Base-by-base conservation (phyloP, 2,797 vertebrate genomes). In the Hylomyscus alleni region DNA sequence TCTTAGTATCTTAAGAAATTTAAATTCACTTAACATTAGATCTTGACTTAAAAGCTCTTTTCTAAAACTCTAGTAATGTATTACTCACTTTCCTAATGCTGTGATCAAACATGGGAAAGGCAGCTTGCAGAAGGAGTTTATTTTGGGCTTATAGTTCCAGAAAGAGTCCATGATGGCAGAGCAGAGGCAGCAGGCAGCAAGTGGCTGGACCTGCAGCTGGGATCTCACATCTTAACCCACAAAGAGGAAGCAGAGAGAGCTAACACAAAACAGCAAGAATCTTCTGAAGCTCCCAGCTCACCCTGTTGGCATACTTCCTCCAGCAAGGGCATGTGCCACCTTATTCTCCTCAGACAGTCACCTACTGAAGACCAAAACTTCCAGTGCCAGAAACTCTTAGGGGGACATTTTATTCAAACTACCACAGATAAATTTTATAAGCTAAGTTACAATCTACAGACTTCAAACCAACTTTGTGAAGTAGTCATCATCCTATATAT, bases 21-120 rank as follows among this genome's bases (percentile, higher is more conserved):
- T 93, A 93, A 96, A 86, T 85, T 89, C 24, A 95, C 72, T 93
- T 89, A 94, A 54, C 77, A 72, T 62, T 89, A 90, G 14, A 86
- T 89, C 56, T 94, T 90, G 13, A 50, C 95, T 92, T 95, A 89
- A 81, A 91, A 94, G 58, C 37, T 37, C 50, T 90, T 91, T 91
- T 73, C 56, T 58, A 78, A 87, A 50, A 37, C n/a, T 91, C 24
- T 80, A 83, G 7, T 72, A 69, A 20, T 22, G 9, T 19, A 62
- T 65, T 44, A 22, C 54, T 40, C 37, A 40, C 26, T 50, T 19
- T 85, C 34, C 40, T 50, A 22, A 19, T 65, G 82, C 60, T 22
- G 40, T 69, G 12, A 24, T 86, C 24, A 86, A n/a, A 24, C 83
- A 69, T n/a, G 62, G 50, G n/a, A 11, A 86, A 86, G 62, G 83